Evolutionary conservation across 2,113 vertebrate species (phyloP), one percentile per base, ranked within the genome.

Genomic region (Austrofundulus limnaeus): DNA sequence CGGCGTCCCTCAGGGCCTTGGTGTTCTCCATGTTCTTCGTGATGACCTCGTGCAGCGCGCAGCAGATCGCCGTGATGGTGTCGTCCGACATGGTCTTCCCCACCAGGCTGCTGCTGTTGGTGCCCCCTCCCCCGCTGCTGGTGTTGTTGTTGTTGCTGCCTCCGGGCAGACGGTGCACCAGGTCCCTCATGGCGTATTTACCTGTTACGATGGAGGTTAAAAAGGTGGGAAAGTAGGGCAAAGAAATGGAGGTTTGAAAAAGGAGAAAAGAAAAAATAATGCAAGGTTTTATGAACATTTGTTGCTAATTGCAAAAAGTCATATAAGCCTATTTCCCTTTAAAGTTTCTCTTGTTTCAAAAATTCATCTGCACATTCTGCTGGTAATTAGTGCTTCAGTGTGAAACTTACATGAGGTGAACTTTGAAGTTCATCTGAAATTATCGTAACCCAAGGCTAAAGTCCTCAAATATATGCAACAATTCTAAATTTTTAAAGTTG

Each of bases 21-120:
- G 96, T 95, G 41, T 98, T 98, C 92, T 98, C 96, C 96, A 97
- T 97, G 88, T 98, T 98, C 91, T 97, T 97, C 84, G 95, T 98
- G 88, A 98, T 97, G 89, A 98, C 96, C 90, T 98, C 96, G 1
- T 98, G 96, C 74, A 98, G 91, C 14, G 96, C 96, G 73, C 96
- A 98, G 92, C 96, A 98, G 87, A 98, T 94, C 0, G 96, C 96
- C 11, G 96, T 97, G 78, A 97, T 92, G 6, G 95, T 98, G 91
- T 97, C 96, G 39, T 98, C 96, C 0, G 95, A 96, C 95, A 98
- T 98, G 90, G 95, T 92, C 93, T 97, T 97, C 86, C 93, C 94
- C 0, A 89, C 57, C 62, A 89, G 78, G 38, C 10, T 12, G 41
- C 69, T 70, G 69, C 78, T 68, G 80, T 80, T 84, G 72, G 61